phyloP scores from a whole-genome alignment of 1,140 invertebrate genomes.

The Cydia fagiglandana region DNA sequence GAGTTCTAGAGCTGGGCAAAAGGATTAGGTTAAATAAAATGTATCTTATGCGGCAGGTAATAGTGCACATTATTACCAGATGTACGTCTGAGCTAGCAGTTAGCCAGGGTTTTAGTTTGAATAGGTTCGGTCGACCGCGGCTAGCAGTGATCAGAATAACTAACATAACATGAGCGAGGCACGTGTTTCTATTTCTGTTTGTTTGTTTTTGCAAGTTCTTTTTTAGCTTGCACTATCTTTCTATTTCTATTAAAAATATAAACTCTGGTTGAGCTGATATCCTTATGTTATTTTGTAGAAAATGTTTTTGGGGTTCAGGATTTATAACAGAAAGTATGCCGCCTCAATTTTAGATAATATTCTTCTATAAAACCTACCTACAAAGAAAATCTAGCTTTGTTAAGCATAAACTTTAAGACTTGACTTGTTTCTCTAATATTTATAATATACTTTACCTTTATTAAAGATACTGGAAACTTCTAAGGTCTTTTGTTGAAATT shows the following conservation, averaged over 20 bases:
- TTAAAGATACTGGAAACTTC: background rate
- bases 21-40: background rate
- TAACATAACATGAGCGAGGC: background rate
- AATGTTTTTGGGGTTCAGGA: too few relatives aligned
- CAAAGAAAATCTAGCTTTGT: too few relatives aligned
- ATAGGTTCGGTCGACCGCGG: background rate
- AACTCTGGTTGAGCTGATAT: too few relatives aligned
- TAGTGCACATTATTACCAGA: background rate
- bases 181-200: background rate
- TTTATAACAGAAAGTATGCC: too few relatives aligned
- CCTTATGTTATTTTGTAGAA: too few relatives aligned
- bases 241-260: too few relatives aligned
- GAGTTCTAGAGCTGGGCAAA: background rate
- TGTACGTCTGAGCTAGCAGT: background rate
- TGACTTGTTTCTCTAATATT: too few relatives aligned
- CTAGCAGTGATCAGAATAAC: background rate
- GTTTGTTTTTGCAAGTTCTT: background rate
- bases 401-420: too few relatives aligned
- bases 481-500: background rate
- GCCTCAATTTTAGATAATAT: too few relatives aligned
- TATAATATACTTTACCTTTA: background rate
- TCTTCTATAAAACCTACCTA: too few relatives aligned
- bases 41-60: background rate
- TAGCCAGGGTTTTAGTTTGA: background rate
- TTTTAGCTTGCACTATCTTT: too few relatives aligned